phyloP scores from a whole-genome alignment of 2,888 invertebrate genomes.

The Tridacna gigas region DNA sequence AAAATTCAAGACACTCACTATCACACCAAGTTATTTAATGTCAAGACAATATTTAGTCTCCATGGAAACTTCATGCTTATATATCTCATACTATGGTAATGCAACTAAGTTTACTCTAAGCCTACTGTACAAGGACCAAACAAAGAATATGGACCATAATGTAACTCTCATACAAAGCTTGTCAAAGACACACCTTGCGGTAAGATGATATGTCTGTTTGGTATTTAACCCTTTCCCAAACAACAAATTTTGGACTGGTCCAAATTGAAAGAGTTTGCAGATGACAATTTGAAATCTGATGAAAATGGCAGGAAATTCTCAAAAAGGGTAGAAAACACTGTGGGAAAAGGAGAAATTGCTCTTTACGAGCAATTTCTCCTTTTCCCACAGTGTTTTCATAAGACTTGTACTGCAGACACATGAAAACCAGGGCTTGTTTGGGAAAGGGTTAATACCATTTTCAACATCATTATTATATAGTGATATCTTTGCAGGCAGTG shows the following conservation, averaged over 20 bases:
- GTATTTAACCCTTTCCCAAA: neutral
- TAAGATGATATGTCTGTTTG: neutral
- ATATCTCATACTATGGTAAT: conserved; percentile 13
- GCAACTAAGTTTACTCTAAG: neutral
- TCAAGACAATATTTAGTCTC: conserved; percentile 10
- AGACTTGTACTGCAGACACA: too few relatives aligned
- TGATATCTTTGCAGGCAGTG: too few relatives aligned
- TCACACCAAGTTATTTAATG: conserved; percentile 25
- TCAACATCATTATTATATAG: too few relatives aligned
- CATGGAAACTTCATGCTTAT: conserved; percentile 2
- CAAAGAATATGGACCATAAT: neutral
- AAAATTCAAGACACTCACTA: conserved; percentile 3
- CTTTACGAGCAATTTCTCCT: neutral
- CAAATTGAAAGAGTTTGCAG: neutral
- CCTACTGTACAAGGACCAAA: neutral
- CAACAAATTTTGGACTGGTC: too few relatives aligned
- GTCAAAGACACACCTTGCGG: conserved; percentile 14
- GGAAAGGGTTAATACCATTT: too few relatives aligned
- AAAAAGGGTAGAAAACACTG: neutral
- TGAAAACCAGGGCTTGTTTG: too few relatives aligned
- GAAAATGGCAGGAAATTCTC: too few relatives aligned
- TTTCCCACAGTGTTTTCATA: neutral
- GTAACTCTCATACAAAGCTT: conserved; percentile 1
- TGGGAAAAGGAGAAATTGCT: neutral
- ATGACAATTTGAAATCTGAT: too few relatives aligned